Base-by-base conservation (phyloP, 2,797 vertebrate genomes). In the Betta splendens region DNA sequence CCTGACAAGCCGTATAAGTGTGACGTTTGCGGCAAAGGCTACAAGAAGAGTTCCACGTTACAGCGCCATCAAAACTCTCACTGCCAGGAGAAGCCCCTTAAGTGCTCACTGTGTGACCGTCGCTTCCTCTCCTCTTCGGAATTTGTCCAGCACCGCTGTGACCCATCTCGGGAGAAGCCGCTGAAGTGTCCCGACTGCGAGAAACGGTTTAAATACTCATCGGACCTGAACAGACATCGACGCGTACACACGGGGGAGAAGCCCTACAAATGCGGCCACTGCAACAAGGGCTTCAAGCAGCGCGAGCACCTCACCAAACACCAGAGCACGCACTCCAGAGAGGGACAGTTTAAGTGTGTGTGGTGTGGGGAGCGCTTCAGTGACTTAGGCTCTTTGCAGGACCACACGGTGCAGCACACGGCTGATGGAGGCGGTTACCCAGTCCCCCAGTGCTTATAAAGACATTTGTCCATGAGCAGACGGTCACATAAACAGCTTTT, bases 281-380 rank as follows among this genome's bases (percentile, higher is more conserved):
- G 98, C 0, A 95, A 95, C 89, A 99, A 98, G 89, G 93, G 95
- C 81, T 99, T 98, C 88, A 99, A 98, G 72, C 98, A 99, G 89
- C 94, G 96, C 0, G 98, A 99, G 83, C 98, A 99, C 81, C 89
- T 98, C 79, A 94, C 92, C 84, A 99, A 98, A 81, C 98, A 99
- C 89, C 94, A 95, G 74, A 93, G 94, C 1, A 96, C 97, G 13
- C 98, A 99, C 3, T 95, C 94, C 26, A 90, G 98, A 0, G 96
- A 98, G 84, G 95, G 96, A 76, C 97, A 98, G 91, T 98, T 97
- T 88, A 98, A 98, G 87, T 98, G 98, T 10, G 94, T 98, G 45
- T 98, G 98, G 98, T 99, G 98, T 0, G 96, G 97, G 0, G 97
- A 99, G 49, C 93, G 97, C 12, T 98, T 98, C 70, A 94, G 95